phyloP scores from a whole-genome alignment of 2,113 vertebrate genomes.

The Tetrao urogallus region DNA sequence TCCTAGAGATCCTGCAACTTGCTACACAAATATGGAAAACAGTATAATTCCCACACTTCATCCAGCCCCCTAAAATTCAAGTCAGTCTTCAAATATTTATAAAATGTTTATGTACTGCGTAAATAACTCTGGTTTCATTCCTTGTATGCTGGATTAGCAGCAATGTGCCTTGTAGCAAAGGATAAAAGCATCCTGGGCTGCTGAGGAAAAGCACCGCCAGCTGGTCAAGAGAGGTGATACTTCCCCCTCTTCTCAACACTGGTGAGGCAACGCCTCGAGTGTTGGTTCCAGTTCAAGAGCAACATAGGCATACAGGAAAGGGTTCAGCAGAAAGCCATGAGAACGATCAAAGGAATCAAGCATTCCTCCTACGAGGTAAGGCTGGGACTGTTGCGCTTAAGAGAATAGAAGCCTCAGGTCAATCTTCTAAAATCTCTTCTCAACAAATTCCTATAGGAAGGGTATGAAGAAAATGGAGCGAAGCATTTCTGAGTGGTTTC shows the following conservation, averaged over 20 bases:
- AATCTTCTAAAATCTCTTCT: not conserved
- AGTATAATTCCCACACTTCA: rapidly evolving
- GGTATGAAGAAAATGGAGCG: not conserved
- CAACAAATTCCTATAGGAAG: not conserved
- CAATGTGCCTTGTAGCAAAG: not conserved
- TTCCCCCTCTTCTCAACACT: not conserved
- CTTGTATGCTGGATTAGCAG: not conserved
- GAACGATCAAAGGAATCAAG: not conserved
- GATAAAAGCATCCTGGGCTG: not conserved
- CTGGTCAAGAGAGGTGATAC: not conserved
- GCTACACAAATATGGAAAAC: not conserved
- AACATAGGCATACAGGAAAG: not conserved
- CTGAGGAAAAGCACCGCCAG: not conserved
- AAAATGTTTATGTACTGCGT: not conserved
- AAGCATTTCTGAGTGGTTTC: not conserved
- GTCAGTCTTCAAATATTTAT: rapidly evolving
- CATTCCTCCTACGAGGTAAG: not conserved
- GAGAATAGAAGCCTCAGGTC: not conserved
- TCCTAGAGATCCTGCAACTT: not conserved
- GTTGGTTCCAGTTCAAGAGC: not conserved
- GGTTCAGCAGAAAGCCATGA: not conserved
- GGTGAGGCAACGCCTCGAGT: not conserved
- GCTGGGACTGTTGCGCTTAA: not conserved
- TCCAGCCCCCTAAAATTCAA: not conserved
- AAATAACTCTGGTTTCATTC: not conserved